Percentiles rank a stretch among this genome's conserved stretches.
Conservation (phyloP, 2,113 vertebrate genomes). For the Chaetorhynchus papuensis region DNA sequence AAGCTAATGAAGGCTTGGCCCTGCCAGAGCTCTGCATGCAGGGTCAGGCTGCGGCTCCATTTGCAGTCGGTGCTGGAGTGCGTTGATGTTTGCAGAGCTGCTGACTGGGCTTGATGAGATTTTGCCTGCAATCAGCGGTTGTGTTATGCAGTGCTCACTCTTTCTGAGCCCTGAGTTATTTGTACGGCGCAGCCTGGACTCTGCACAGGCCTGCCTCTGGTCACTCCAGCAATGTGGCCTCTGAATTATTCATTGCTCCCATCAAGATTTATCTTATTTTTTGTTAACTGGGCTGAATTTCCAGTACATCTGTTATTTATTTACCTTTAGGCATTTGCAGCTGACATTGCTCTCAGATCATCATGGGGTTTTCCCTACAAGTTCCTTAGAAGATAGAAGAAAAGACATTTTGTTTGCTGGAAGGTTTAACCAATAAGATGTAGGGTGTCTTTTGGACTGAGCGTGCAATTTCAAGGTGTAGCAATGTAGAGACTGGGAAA, state of each 20-base stretch:
- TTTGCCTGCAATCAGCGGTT: background rate
- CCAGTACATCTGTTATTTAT: background rate
- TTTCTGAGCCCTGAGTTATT: background rate
- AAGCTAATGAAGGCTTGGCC: background rate
- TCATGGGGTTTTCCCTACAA: background rate
- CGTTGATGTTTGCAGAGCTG: background rate
- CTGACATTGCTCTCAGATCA: background rate
- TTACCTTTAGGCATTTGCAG: background rate
- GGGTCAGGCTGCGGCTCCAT: background rate
- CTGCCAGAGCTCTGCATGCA: background rate
- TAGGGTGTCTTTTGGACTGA: background rate
- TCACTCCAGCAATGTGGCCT: background rate
- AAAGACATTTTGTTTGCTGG: background rate
- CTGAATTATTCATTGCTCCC: slow-evolving; percentile 16
- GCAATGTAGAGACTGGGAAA: background rate
- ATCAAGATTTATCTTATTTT: background rate
- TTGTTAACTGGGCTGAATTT: background rate
- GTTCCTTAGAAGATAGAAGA: background rate
- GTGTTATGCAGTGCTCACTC: background rate
- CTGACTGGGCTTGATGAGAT: background rate
- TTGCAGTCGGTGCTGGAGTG: background rate
- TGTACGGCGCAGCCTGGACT: background rate
- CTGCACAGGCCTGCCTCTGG: background rate
- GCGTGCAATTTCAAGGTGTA: background rate
- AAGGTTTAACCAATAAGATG: background rate